phyloP scores from a whole-genome alignment of 2,888 invertebrate genomes.

The Mesorhabditis spiculigera region DNA sequence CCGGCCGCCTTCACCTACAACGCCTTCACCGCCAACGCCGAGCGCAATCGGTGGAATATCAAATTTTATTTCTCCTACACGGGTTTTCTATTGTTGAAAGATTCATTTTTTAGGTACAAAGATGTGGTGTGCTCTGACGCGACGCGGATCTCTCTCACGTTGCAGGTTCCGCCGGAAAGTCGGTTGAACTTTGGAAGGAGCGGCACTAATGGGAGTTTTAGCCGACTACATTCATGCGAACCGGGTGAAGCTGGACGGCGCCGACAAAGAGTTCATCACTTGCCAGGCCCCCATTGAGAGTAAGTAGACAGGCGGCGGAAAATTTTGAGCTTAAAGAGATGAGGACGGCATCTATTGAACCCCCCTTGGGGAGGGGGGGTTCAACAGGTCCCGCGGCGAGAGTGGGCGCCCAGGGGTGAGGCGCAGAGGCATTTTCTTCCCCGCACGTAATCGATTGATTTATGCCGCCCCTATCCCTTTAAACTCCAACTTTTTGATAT shows the following conservation, averaged over 20 bases:
- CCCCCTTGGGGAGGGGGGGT: too few species aligned
- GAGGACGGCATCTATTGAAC: too few species aligned
- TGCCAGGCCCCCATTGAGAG: not conserved
- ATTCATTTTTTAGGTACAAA: not conserved
- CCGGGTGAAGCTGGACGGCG: constrained; percentile 1
- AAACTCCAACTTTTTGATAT: not conserved
- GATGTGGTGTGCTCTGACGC: not conserved
- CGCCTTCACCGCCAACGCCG: not conserved
- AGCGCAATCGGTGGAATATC: not conserved
- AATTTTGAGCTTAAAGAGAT: not conserved
- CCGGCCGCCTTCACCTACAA: not conserved
- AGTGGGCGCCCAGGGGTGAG: too few species aligned
- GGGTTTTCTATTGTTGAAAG: too few species aligned
- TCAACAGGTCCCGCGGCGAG: too few species aligned
- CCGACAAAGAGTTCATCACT: not conserved
- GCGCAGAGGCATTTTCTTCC: too few species aligned
- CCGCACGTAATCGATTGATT: too few species aligned
- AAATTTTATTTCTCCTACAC: not conserved
- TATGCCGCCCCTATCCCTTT: too few species aligned
- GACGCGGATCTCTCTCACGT: not conserved
- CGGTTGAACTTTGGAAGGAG: too few species aligned
- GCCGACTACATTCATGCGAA: not conserved
- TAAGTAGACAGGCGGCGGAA: too few species aligned
- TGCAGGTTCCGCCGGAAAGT: not conserved
- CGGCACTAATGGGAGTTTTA: too few species aligned